Evolutionary conservation across 2,797 vertebrate genomes (phyloP).

Genomic region (Gobionotothen gibberifrons): DNA sequence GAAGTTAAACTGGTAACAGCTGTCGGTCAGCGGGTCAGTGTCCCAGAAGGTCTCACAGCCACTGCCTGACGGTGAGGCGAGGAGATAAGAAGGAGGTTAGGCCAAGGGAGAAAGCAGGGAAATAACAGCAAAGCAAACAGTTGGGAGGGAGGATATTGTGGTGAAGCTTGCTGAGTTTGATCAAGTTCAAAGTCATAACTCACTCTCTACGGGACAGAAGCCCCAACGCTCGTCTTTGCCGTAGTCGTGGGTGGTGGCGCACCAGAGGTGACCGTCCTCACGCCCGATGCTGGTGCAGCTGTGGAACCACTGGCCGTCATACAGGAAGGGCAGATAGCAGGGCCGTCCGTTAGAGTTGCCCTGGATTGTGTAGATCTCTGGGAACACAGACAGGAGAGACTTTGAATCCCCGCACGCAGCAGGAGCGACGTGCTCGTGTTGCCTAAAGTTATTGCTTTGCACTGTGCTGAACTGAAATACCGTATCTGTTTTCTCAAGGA

Average conservation of each 20-base stretch:
- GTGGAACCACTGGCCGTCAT: conserved; percentile 95
- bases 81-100: background rate
- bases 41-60: conserved; percentile 98
- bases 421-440: background rate
- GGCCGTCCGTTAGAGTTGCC: conserved; percentile 95
- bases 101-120: background rate
- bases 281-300: conserved; percentile 92
- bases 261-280: conserved; percentile 96
- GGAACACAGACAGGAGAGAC: background rate
- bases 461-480: conserved; percentile 48
- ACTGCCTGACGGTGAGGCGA: conserved; percentile 79
- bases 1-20: conserved; percentile 99
- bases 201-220: conserved; percentile 97
- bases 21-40: conserved; percentile 92
- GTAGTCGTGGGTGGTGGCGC: conserved; percentile 95
- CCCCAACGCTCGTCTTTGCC: conserved; percentile 96
- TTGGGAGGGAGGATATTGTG: background rate
- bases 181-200: conserved; percentile 63
- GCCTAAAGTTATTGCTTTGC: conserved; percentile 26
- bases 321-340: conserved; percentile 96
- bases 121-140: background rate
- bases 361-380: conserved; percentile 98
- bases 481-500: conserved; percentile 59
- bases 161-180: background rate
- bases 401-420: conserved; percentile 25